Base-by-base conservation (phyloP, 2,113 vertebrate species). In the Pseudopodoces humilis region DNA sequence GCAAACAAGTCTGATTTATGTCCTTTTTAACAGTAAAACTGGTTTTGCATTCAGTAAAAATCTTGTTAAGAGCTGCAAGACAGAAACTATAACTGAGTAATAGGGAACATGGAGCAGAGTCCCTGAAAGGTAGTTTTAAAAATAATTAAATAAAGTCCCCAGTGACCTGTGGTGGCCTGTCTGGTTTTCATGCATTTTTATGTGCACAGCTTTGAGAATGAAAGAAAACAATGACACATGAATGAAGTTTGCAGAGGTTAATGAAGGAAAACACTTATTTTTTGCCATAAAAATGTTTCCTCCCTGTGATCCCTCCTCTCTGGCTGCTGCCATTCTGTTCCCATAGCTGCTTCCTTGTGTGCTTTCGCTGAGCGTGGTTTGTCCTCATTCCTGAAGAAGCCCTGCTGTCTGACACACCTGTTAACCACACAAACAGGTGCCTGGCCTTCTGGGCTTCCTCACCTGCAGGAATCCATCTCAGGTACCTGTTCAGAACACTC, bases 341-440 rank as follows among this genome's bases (percentile, higher is more conserved):
- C 93, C 49, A 41, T 95, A 81, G 94, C 69, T 74, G 10, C 71
- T 65, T 25, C 95, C 83, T 47, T 46, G 44, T 59, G 75, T 56
- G 65, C 82, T 8, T 92, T 95, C 95, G 93, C 95, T 64, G 50
- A 14, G 30, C 44, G 60, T 20, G 58, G 44, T 22, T 55, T 80
- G 88, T 90, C 72, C 37, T 20, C 31, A 75, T 92, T 90, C 85
- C 95, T 46, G 93, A 81, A 94, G 97, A 95, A 91, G 86, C 58
- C 95, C 94, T 96, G 93, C 96, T 97, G 92, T 50, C 85, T 64
- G 67, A 41, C 86, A 90, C 97, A 97, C 95, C 97, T 97, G 97
- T 91, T 95, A 82, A 33, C 82, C 50, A 11, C 80, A 28, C 35
- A 4, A 94, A 92, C 97, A 97, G 95, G 95, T 97, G 96, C 96